Evolutionary conservation across 2,888 invertebrate genomes (phyloP).

Genomic region (Drosophila borborema): DNA sequence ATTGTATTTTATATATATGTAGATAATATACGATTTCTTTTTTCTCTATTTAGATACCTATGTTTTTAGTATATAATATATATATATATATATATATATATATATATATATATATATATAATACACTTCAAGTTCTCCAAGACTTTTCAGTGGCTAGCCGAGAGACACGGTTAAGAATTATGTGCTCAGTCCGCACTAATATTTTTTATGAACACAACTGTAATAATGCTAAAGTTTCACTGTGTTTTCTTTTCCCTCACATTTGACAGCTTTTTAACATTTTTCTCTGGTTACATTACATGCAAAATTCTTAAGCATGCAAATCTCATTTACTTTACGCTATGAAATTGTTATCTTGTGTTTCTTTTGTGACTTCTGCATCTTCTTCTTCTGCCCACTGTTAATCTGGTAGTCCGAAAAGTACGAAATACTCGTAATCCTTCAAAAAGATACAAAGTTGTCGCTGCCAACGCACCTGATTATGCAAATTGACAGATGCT

Average conservation of each 20-base stretch:
- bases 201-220: neutral
- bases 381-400: neutral
- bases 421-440: constrained; percentile 32
- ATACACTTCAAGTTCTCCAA: neutral
- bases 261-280: neutral
- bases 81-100: too few species aligned
- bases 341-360: constrained; percentile 17
- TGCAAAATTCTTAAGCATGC: constrained; percentile 2
- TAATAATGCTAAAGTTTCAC: neutral
- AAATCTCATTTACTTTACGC: constrained; percentile 21
- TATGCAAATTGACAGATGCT: constrained; percentile 64
- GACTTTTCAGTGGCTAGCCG: neutral
- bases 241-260: neutral
- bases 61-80: too few species aligned
- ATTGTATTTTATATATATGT: too few species aligned
- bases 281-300: neutral
- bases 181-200: neutral
- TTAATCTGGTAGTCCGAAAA: constrained; percentile 29
- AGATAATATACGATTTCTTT: too few species aligned
- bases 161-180: neutral
- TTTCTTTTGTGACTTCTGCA: too few species aligned
- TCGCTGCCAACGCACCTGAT: constrained; percentile 43
- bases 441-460: constrained; percentile 46
- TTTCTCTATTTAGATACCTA: too few species aligned
- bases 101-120: too few species aligned